phyloP scores from a whole-genome alignment of 2,888 invertebrate species.

The Spicauda simplicius region DNA sequence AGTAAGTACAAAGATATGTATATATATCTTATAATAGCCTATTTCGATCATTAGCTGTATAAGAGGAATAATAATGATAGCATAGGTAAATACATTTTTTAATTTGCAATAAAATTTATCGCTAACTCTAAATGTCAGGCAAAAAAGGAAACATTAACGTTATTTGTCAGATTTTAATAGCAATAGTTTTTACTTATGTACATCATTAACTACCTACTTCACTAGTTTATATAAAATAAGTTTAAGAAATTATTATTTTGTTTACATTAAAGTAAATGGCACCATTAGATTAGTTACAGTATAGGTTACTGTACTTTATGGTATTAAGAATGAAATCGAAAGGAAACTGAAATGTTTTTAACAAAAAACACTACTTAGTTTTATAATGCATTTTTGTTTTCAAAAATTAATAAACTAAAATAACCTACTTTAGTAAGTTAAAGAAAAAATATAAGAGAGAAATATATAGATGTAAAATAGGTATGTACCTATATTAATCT shows the following conservation, averaged over 20 bases:
- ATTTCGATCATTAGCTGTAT: no score
- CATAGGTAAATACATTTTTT: background rate
- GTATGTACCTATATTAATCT: no score
- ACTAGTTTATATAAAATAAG: conserved; percentile 25
- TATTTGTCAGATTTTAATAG: conserved; percentile 15
- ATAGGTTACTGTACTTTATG: background rate
- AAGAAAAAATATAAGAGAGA: no score
- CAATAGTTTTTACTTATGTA: conserved; percentile 24
- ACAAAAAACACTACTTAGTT: background rate
- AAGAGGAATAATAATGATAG: no score
- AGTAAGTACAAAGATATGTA: no score
- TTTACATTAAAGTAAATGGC: conserved; percentile 27
- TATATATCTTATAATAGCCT: no score
- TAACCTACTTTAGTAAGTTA: background rate
- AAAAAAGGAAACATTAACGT: conserved; percentile 16
- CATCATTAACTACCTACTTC: conserved; percentile 24
- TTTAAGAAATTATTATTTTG: conserved; percentile 7
- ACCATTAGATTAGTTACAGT: conserved; percentile 1
- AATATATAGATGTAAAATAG: no score
- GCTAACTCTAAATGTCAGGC: background rate
- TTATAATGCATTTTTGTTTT: background rate
- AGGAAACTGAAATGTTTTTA: background rate
- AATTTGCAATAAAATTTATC: background rate
- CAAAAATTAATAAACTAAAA: no score
- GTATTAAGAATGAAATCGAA: background rate